Evolutionary conservation across 2,888 invertebrate genomes (phyloP), one percentile per base, ranked within the genome.

Genomic region (Thysanoteuthis rhombus): DNA sequence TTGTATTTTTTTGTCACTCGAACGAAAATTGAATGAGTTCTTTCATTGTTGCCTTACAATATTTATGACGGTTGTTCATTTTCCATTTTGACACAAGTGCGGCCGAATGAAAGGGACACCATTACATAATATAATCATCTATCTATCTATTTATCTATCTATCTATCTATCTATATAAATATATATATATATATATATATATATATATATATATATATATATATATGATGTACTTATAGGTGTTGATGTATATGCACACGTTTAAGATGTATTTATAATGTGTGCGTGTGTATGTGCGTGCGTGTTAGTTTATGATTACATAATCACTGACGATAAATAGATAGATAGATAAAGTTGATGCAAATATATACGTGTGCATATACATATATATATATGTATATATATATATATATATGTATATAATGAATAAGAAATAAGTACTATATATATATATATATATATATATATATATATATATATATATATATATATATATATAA

Each of bases 81-180:
- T 16, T 36, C 36, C 75, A 36, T 75, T 75, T 75, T n/a, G 75
- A 75, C n/a, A 75, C 10, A 75, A 75, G 75, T 10, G 12, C 75
- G 75, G 75, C 75, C 75, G 75, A 75, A 75, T 75, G 75, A 36
- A 0, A 75, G 36, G 58, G 75, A n/a, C 75, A 75, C 16, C n/a
- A 36, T n/a, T 36, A n/a, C n/a, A n/a, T 8, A n/a, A 1, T n/a
- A n/a, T n/a, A n/a, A n/a, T n/a, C n/a, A n/a, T n/a, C n/a, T n/a
- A n/a, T n/a, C n/a, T n/a, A 42, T n/a, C 12, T 10, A n/a, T 12
- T 16, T 12, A 75, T 1, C n/a, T 4, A 36, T 0, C 12, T 2
- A n/a, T 2, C 0, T 3, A 36, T 1, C 16, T 0, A 36, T 3
- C n/a, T 0, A 75, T 12, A 75, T 19, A 36, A 10, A 36, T 0